These are phyloP conservation scores for Oxytorus armatus DNA, from an alignment of 2,888 invertebrate species.

Conservation along the genomic window DNA sequence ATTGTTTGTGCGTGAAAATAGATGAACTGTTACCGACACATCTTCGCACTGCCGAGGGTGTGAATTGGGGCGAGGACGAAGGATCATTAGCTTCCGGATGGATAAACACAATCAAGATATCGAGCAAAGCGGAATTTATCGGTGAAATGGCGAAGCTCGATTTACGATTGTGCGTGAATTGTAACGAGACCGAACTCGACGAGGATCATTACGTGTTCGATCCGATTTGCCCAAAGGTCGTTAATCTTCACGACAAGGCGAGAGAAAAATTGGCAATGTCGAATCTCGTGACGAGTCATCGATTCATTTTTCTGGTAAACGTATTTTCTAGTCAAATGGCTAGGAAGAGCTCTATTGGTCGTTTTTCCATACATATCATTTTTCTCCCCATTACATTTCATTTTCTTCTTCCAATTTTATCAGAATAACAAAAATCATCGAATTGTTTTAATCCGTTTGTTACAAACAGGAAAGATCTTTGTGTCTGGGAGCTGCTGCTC, in stretches of 20 bases:
- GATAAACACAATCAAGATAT: conserved; percentile 91
- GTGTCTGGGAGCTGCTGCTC: conserved; percentile 91
- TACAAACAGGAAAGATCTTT: conserved; percentile 90
- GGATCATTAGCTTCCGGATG: conserved; percentile 89
- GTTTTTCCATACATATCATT: not conserved
- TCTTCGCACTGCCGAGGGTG: conserved; percentile 88
- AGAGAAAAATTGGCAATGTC: conserved; percentile 86
- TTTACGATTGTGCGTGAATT: conserved; percentile 84
- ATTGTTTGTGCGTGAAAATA: conserved; percentile 75
- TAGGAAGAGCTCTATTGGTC: too few species aligned
- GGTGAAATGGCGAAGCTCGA: conserved; percentile 84
- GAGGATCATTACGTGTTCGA: conserved; percentile 86
- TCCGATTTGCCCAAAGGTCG: conserved; percentile 87
- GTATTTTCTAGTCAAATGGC: too few species aligned
- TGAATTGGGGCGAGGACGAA: conserved; percentile 86
- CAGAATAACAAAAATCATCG: too few species aligned
- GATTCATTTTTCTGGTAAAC: conserved; percentile 87
- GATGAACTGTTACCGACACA: conserved; percentile 90
- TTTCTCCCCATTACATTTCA: not conserved
- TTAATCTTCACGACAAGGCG: conserved; percentile 86
- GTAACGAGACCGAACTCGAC: conserved; percentile 67
- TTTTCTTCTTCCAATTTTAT: too few species aligned
- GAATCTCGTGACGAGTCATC: conserved; percentile 85
- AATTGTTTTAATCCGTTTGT: not conserved
- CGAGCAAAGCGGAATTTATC: conserved; percentile 85